Evolutionary conservation across 2,888 invertebrate genomes (phyloP), one percentile per base, ranked within the genome.

Genomic region (Pomacea canaliculata): DNA sequence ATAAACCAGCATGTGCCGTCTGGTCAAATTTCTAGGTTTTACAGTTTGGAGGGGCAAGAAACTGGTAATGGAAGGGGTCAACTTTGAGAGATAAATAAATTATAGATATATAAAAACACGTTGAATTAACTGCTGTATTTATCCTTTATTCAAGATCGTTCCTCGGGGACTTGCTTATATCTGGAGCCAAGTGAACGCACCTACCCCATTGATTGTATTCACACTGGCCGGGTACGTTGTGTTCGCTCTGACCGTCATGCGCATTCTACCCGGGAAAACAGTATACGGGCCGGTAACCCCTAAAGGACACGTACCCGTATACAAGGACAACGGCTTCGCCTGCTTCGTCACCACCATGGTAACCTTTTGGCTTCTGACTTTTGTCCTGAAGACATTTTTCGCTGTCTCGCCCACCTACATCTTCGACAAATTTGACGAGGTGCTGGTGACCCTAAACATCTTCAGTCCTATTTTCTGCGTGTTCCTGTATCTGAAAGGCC

Each of bases 241-340:
- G 1, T 93, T 92, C 90, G 91, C 91, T 4, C 82, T 91, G n/a
- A 48, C 91, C 16, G 91, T 91, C 85, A 89, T 92, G 84, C 87
- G 87, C 77, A 77, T 92, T 1, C 78, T 91, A 9, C 91, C 91
- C 3, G 91, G 91, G 18, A 89, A 90, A 66, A 86, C 83, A 16
- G 91, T 90, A 63, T 76, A 85, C 60, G 93, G 93, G 5, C 93
- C 93, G 0, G 84, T 90, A 7, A 92, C 93, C 0, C 87, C 89
- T 13, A 92, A 91, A 77, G 93, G 92, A 27, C 90, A 91, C 80
- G 85, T 88, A 16, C 93, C 93, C 0, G 82, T 85, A 7, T 92
- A 92, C 83, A 87, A 87, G 80, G 92, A 92, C 81, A 92, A 93
- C 84, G 93, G 93, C 3, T 91, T 92, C 83, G 76, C 86, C 56